These are phyloP conservation scores for Pangasius larnaudii DNA, from an alignment of 2,797 vertebrate genomes.

Conservation along the genomic window DNA sequence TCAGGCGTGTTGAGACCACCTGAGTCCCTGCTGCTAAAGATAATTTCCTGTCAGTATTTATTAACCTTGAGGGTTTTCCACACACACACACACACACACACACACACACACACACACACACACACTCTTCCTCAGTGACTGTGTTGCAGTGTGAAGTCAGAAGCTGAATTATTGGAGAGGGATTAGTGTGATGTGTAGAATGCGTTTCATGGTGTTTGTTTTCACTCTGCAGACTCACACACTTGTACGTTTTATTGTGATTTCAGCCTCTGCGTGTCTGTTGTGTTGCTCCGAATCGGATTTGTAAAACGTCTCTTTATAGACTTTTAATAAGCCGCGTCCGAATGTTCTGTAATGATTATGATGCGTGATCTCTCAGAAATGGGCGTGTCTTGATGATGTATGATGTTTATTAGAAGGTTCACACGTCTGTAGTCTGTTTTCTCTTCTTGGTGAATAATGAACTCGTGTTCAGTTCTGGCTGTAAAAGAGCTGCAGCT, in stretches of 20 bases:
- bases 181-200: not conserved
- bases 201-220: too few species aligned
- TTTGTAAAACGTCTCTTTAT: not conserved
- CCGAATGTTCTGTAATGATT: too few species aligned
- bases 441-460: too few species aligned
- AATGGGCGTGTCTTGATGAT: not conserved
- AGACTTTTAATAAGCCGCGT: not conserved
- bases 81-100: slow-evolving; percentile 46
- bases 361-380: not conserved
- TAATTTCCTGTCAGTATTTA: slow-evolving; percentile 79
- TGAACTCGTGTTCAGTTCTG: too few species aligned
- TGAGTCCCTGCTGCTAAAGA: slow-evolving; percentile 73
- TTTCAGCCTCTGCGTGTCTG: not conserved
- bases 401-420: not conserved
- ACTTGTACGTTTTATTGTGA: not conserved
- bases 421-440: too few species aligned
- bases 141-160: not conserved
- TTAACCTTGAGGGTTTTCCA: slow-evolving; percentile 68
- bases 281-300: not conserved
- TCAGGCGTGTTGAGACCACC: slow-evolving; percentile 68
- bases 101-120: slow-evolving; percentile 29
- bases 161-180: not conserved
- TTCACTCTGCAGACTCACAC: not conserved
- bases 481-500: too few species aligned
- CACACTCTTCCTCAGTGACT: not conserved